phyloP scores from a whole-genome alignment of 2,797 vertebrate genomes.

The Bufotes viridis region DNA sequence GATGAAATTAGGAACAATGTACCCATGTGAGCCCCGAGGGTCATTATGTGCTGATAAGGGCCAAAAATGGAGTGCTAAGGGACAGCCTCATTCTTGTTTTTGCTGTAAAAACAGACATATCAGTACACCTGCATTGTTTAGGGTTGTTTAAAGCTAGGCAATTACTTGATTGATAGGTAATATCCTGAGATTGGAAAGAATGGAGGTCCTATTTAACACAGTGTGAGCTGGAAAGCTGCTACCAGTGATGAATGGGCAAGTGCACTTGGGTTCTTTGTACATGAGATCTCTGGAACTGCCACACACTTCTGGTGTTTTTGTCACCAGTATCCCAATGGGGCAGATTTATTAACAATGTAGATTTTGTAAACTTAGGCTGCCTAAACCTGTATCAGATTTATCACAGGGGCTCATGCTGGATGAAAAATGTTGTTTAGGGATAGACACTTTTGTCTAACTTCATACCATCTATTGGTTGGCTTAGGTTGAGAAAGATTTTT shows the following conservation, averaged over 20 bases:
- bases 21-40: neutral
- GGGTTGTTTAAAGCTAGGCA: constrained; percentile 9
- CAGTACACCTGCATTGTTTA: constrained; percentile 36
- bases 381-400: too few species aligned
- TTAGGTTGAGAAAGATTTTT: too few species aligned
- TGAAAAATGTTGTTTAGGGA: too few species aligned
- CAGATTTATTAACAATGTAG: too few species aligned
- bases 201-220: neutral
- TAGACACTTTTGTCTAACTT: too few species aligned
- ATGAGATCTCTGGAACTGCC: neutral
- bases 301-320: neutral
- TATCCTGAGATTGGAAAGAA: constrained; percentile 9
- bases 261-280: neutral
- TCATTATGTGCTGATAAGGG: constrained; percentile 24
- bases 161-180: constrained; percentile 34
- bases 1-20: neutral
- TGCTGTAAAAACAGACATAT: constrained; percentile 13
- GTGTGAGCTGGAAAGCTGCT: neutral
- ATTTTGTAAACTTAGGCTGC: too few species aligned
- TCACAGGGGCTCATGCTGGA: too few species aligned
- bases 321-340: too few species aligned
- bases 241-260: neutral
- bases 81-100: neutral
- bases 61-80: constrained; percentile 8
- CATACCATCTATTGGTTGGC: too few species aligned